phyloP scores from a whole-genome alignment of 2,113 vertebrate genomes.

The Pholis gunnellus region DNA sequence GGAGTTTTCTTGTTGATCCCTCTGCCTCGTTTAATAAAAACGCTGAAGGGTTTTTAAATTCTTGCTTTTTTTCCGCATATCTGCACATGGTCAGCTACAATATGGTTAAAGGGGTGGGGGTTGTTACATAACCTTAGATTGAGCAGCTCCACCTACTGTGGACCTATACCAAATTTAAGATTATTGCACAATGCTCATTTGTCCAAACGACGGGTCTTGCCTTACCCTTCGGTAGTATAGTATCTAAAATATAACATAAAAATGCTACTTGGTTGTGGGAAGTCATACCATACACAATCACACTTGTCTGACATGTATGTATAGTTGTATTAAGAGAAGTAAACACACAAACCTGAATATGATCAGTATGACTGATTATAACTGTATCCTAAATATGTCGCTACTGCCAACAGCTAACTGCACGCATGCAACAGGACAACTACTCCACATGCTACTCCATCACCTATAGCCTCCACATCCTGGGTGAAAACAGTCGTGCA shows the following conservation, averaged over 20 bases:
- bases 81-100: background rate
- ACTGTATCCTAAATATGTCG: background rate
- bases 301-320: no score
- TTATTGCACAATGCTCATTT: background rate
- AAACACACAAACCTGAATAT: background rate
- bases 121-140: background rate
- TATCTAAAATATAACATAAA: background rate
- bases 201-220: no score
- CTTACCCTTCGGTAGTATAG: background rate
- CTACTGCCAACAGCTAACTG: background rate
- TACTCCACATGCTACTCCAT: background rate
- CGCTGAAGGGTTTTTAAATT: background rate
- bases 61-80: background rate
- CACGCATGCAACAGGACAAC: background rate
- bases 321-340: background rate
- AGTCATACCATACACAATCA: no score
- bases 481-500: background rate
- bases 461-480: no score
- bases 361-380: background rate
- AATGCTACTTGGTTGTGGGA: no score
- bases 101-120: background rate
- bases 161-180: background rate
- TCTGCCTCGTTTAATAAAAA: background rate
- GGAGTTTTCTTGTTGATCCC: conserved; percentile 6
- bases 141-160: background rate